Base-by-base conservation (phyloP, 1,140 invertebrate species). In the Mylabris phalerata region DNA sequence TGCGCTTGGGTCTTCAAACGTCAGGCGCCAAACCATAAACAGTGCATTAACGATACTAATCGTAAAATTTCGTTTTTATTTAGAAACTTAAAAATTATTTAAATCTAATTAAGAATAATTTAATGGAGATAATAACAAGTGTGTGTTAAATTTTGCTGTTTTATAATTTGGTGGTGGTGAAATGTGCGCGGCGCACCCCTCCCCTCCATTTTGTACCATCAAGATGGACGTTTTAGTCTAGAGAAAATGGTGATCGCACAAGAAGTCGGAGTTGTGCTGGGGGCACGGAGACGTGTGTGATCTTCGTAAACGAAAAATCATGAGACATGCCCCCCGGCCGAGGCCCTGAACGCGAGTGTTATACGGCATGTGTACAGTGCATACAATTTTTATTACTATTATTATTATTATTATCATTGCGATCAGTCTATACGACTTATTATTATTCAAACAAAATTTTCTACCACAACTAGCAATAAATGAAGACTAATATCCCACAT, bases 401-500 rank as follows among this genome's bases (percentile, higher is more conserved):
- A 9, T 41, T 42, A 10, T 25, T 26, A 10, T 25, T 40, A 40
- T 44, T 44, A 47, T 50, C 39, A 43, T 3, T 26, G 47, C 52
- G 26, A 55, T 45, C 51, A 45, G 41, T 40, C 59, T 41, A 39
- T 40, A 44, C 43, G 46, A 38, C 19, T 59, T 56, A 40, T n/a
- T 52, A 19, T 19, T 60, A 57, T 58, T 51, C 57, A 61, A 59
- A 59, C 58, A 59, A 63, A 19, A 62, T 64, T 59, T 49, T 10
- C 41, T 11, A 47, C 26, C 57, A 66, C 64, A 63, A 70, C 63
- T 59, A 70, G 67, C 67, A 72, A 71, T 72, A 71, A 71, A 71
- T 70, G 70, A 71, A 72, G 70, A 72, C 69, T 70, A 67, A 67
- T 67, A 64, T 64, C 63, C 63, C 63, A 62, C 62, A 72, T 72